These are phyloP conservation scores for Oreochromis mossambicus DNA, from an alignment of 2,797 vertebrate genomes.

Conservation along the genomic window DNA sequence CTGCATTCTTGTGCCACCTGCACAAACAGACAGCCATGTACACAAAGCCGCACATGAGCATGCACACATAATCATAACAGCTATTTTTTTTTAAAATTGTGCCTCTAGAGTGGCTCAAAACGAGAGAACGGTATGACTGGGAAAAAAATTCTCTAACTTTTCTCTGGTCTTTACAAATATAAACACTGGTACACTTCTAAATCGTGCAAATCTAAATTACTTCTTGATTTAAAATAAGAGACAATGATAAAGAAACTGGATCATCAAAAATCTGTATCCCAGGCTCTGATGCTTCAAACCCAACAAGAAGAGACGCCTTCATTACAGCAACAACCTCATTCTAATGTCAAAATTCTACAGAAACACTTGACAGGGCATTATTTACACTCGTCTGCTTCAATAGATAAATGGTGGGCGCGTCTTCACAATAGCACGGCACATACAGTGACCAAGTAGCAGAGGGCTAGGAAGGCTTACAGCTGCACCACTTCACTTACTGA, in stretches of 20 bases:
- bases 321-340: constrained; percentile 32
- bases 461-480: constrained; percentile 17
- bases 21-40: constrained; percentile 24
- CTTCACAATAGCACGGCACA: constrained; percentile 8
- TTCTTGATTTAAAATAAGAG: background rate
- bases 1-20: constrained; percentile 40
- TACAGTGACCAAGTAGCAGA: constrained; percentile 15
- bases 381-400: constrained; percentile 11
- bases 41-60: background rate
- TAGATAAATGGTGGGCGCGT: constrained; percentile 21
- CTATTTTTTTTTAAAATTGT: constrained; percentile 20
- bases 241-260: background rate
- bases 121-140: background rate
- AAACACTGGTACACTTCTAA: background rate
- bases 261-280: background rate
- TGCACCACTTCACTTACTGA: constrained; percentile 35
- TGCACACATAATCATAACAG: background rate
- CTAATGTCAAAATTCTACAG: background rate
- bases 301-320: constrained; percentile 6
- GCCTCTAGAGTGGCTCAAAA: constrained; percentile 12
- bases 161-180: background rate
- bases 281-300: background rate
- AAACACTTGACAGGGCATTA: constrained; percentile 30
- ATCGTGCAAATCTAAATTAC: background rate
- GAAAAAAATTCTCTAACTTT: background rate